Evolutionary conservation across 2,888 invertebrate species (phyloP).

Genomic region (Rhynchonema sp.): DNA sequence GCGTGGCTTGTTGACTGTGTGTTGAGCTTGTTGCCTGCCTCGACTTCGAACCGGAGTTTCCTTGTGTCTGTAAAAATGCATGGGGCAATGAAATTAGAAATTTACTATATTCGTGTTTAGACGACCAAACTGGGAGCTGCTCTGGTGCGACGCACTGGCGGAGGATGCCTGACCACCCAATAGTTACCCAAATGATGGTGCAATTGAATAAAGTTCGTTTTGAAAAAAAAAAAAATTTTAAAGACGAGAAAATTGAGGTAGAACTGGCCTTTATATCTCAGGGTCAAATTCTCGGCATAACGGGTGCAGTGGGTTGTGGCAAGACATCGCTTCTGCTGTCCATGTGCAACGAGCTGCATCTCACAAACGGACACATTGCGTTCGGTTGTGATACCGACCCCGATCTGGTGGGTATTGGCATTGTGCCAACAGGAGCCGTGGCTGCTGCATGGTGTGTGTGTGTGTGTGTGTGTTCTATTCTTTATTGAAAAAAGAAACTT

Average conservation of each 20-base stretch:
- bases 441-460: too few species aligned
- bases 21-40: too few species aligned
- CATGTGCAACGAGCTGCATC: conserved; percentile 56
- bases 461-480: too few species aligned
- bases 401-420: neutral
- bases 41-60: too few species aligned
- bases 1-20: too few species aligned
- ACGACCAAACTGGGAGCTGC: neutral
- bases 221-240: neutral
- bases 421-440: neutral
- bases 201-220: neutral
- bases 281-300: conserved; percentile 14
- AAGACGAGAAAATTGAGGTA: neutral
- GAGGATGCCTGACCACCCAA: neutral
- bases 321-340: conserved; percentile 68
- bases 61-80: too few species aligned
- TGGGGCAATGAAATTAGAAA: too few species aligned
- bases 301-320: conserved; percentile 77
- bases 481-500: too few species aligned
- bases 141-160: neutral
- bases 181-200: neutral
- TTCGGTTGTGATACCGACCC: neutral
- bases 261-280: neutral
- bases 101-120: too few species aligned
- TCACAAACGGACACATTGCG: neutral